Conservation (phyloP, 2,113 vertebrate genomes). For the Irena cyanogastra region DNA sequence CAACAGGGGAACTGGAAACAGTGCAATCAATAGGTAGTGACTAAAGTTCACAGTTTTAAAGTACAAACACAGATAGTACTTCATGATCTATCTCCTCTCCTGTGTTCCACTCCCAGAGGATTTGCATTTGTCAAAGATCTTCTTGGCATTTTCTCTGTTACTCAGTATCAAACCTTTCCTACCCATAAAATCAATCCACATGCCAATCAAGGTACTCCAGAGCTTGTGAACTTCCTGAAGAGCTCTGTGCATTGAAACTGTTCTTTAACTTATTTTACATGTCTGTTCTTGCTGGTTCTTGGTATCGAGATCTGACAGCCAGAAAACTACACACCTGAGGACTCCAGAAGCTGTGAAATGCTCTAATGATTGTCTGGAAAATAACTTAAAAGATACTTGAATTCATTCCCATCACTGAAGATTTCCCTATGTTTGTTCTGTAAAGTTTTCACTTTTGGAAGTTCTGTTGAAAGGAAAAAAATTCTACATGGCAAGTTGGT, state of each 20-base stretch:
- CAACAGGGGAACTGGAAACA: background rate
- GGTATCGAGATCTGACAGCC: background rate
- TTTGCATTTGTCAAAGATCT: background rate
- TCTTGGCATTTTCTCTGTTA: background rate
- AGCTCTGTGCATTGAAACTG: background rate
- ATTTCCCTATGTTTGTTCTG: background rate
- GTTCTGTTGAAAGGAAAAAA: background rate
- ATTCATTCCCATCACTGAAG: background rate
- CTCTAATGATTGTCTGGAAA: background rate
- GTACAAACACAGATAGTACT: background rate
- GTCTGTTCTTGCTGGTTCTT: background rate
- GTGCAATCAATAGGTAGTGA: background rate
- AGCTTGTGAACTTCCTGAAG: background rate
- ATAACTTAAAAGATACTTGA: background rate
- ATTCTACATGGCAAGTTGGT: background rate
- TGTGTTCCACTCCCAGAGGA: background rate
- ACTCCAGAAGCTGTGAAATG: background rate
- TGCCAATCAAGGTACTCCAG: background rate
- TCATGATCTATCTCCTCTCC: background rate
- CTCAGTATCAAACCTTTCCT: background rate
- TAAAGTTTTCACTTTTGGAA: background rate
- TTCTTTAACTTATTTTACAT: background rate
- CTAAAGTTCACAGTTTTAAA: background rate
- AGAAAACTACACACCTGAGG: background rate
- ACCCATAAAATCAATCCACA: background rate